These are phyloP conservation scores for Pachydiplax longipennis DNA, from an alignment of 2,888 invertebrate species.

Conservation along the genomic window DNA sequence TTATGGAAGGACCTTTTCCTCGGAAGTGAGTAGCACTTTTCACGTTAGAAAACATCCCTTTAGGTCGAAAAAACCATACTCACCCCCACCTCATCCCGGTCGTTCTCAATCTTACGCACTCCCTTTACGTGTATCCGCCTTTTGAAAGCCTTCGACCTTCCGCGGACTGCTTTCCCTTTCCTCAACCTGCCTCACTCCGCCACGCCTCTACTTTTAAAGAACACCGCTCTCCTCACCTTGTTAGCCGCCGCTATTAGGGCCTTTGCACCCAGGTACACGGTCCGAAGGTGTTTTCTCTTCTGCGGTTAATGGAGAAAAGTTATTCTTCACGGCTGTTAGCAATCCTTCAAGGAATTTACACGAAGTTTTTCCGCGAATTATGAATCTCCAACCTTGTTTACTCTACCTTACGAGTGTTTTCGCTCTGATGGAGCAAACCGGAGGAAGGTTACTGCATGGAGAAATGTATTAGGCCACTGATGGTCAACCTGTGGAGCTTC, in stretches of 20 bases:
- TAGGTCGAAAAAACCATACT: neutral
- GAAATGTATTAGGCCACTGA: too few relatives aligned
- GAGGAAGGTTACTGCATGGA: neutral
- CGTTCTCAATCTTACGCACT: neutral
- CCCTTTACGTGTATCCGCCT: neutral
- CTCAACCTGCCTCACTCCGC: neutral
- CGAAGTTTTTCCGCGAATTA: neutral
- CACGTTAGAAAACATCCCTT: neutral
- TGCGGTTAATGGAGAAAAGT: neutral
- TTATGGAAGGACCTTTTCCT: too few relatives aligned
- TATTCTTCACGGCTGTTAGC: neutral
- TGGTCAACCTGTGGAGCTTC: too few relatives aligned
- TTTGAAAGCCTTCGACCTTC: constrained; percentile 44
- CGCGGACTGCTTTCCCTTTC: neutral
- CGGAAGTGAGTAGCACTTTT: neutral
- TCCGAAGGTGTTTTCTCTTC: neutral
- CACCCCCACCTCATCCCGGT: neutral
- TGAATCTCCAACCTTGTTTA: neutral
- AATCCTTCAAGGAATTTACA: neutral
- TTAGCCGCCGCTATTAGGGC: constrained; percentile 16
- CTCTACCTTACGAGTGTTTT: neutral
- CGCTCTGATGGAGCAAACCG: neutral
- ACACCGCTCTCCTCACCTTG: neutral
- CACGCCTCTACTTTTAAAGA: neutral
- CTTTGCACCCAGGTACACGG: neutral